Conservation (phyloP, 2,888 invertebrate genomes). For the Lysandra coridon region DNA sequence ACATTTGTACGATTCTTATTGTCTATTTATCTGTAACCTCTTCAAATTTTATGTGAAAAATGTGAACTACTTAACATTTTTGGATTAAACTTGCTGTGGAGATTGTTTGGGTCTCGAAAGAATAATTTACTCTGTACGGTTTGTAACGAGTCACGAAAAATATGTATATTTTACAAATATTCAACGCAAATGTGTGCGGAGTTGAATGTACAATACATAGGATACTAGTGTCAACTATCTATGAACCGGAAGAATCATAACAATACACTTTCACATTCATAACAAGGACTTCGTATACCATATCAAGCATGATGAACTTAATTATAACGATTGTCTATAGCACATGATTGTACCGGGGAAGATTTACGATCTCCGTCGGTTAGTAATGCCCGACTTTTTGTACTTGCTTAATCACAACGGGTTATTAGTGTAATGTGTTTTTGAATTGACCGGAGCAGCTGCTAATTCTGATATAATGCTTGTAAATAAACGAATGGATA, state of each 20-base stretch:
- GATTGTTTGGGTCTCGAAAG: background rate
- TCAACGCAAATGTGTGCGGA: too few species aligned
- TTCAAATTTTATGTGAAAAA: too few species aligned
- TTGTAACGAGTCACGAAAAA: too few species aligned
- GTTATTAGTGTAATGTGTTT: conserved; percentile 69
- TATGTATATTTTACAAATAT: too few species aligned
- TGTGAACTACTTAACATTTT: background rate
- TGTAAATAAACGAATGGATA: background rate
- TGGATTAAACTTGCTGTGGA: background rate
- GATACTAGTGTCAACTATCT: too few species aligned
- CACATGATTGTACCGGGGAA: conserved; percentile 64
- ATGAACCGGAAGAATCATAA: background rate
- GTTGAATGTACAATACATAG: too few species aligned
- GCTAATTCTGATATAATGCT: conserved; percentile 30
- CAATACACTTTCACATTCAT: conserved; percentile 31
- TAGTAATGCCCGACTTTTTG: conserved; percentile 72
- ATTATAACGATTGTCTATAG: conserved; percentile 76
- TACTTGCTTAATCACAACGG: conserved; percentile 74
- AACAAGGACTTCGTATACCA: conserved; percentile 27
- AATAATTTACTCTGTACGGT: background rate
- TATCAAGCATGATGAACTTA: conserved; percentile 64
- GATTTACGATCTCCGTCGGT: conserved; percentile 74
- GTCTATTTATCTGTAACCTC: too few species aligned
- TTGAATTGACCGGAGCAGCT: conserved; percentile 32
- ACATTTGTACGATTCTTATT: background rate